phyloP scores from a whole-genome alignment of 2,113 vertebrate genomes.

The Caracal caracal region DNA sequence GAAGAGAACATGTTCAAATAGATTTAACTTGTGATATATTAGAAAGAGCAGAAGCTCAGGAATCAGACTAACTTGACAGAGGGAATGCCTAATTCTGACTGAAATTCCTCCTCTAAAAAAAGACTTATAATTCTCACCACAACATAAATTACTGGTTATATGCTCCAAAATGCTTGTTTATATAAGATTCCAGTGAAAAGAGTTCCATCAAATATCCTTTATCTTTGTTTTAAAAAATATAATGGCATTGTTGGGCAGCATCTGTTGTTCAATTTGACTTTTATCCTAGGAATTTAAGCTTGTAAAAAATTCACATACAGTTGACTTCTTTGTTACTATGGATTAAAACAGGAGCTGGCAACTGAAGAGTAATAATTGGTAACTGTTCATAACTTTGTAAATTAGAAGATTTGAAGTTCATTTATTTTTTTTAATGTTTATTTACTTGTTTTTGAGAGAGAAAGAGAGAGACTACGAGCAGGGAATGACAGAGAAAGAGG shows the following conservation, averaged over 20 bases:
- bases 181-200: slow-evolving; percentile 8
- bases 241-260: not conserved
- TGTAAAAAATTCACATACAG: not conserved
- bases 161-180: not conserved
- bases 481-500: too few species aligned
- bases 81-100: not conserved
- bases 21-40: not conserved
- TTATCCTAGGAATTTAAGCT: slow-evolving; percentile 1
- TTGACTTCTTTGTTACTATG: not conserved
- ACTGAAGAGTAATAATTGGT: not conserved
- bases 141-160: not conserved
- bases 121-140: not conserved
- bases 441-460: too few species aligned
- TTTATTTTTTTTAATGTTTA: too few species aligned
- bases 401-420: not conserved
- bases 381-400: not conserved
- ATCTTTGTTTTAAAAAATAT: not conserved
- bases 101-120: not conserved
- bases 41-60: not conserved
- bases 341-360: not conserved
- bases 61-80: not conserved
- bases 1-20: not conserved
- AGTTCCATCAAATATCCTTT: not conserved
- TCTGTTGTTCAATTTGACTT: not conserved
- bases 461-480: too few species aligned